Evolutionary conservation across 1,140 invertebrate genomes (phyloP), one percentile per base, ranked within the genome.

Genomic region (Galleria mellonella): DNA sequence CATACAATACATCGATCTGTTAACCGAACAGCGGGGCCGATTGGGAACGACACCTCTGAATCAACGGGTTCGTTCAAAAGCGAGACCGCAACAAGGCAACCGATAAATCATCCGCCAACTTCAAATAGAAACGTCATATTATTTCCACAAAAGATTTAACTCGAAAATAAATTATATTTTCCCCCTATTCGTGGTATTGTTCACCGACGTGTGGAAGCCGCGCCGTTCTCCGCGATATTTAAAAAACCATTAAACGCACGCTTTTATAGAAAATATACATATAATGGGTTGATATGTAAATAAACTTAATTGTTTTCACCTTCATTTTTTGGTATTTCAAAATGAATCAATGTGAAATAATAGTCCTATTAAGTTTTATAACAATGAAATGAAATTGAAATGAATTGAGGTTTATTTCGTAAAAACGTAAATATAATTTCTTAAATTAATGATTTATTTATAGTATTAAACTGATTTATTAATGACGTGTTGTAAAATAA

Each of bases 71-170:
- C 17, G 59, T 52, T 57, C 49, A 57, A 64, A 55, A 63, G 49
- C 60, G 55, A 64, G 60, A 53, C 68, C 70, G 56, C 70, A 71
- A 66, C 61, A 67, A 72, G 66, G 62, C 60, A 70, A 58, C 74
- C 79, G 70, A 83, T 83, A 83, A 85, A 83, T 83, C 79, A 85
- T 54, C 50, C 57, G 66, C 63, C 71, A 74, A 82, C 77, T 81
- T 79, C 75, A 82, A 83, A 85, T 83, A 85, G 82, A 83, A 85
- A 82, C 73, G 79, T 83, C 82, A 83, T 83, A 83, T 85, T 85
- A 85, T 83, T 82, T 75, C 75, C 79, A 83, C 82, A 83, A 83
- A 85, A 85, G 82, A 85, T 85, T 85, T 83, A 85, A 83, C 79
- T 82, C 55, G 71, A 81, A 85, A 83, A 85, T 85, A 85, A 85